Evolutionary conservation across 2,113 vertebrate species (phyloP).

Genomic region (Vidua macroura): DNA sequence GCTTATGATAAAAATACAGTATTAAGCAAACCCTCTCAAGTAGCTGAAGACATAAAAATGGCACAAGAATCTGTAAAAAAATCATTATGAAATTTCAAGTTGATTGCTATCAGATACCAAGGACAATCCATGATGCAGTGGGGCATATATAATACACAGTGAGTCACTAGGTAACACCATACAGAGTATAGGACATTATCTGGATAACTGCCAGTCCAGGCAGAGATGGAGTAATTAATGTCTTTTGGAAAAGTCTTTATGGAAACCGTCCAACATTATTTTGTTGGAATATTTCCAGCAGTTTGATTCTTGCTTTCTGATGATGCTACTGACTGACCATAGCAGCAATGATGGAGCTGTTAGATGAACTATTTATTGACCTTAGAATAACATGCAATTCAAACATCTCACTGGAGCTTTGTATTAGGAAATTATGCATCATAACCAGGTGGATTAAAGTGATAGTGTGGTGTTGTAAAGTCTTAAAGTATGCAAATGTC

Average conservation of each 20-base stretch:
- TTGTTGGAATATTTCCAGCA: not conserved
- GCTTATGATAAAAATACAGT: not conserved
- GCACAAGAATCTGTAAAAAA: not conserved
- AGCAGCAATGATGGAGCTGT: not conserved
- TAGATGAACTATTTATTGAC: not conserved
- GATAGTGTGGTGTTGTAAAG: not conserved
- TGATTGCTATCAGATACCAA: not conserved
- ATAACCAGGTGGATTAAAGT: not conserved
- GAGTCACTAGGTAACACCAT: not conserved
- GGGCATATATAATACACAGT: not conserved
- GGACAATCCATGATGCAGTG: not conserved
- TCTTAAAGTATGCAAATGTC: not conserved
- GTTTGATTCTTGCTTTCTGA: not conserved
- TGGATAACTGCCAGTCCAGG: not conserved
- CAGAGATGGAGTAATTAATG: not conserved
- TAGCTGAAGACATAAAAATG: not conserved
- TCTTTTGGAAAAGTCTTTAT: not conserved
- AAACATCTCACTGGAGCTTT: not conserved
- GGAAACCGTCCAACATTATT: not conserved
- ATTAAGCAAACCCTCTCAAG: not conserved
- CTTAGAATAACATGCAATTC: not conserved
- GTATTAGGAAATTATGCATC: not conserved
- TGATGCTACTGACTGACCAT: not conserved
- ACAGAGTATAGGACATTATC: not conserved
- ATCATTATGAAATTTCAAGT: not conserved